Conservation (phyloP, 2,113 vertebrate species). For the Pungitius pungitius region DNA sequence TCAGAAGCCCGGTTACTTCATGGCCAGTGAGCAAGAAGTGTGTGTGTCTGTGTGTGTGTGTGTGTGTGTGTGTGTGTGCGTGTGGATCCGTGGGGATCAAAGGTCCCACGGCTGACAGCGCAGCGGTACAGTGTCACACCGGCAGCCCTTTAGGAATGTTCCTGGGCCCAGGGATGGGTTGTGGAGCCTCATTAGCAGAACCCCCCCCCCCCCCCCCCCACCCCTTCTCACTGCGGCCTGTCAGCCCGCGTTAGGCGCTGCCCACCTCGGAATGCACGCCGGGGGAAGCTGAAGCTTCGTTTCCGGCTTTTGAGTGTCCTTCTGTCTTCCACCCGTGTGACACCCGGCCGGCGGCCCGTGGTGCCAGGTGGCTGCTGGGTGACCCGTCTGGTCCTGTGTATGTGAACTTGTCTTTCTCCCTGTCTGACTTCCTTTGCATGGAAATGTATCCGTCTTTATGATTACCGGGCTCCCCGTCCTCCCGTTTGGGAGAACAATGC, state of each 20-base stretch:
- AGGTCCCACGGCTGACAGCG: slow-evolving; percentile 61
- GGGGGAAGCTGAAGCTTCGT: slow-evolving; percentile 78
- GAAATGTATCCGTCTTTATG: not conserved
- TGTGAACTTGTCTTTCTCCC: not conserved
- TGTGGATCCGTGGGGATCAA: slow-evolving; percentile 66
- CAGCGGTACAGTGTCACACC: slow-evolving; percentile 75
- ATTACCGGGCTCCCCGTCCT: not conserved
- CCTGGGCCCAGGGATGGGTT: slow-evolving; percentile 77
- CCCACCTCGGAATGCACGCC: slow-evolving; percentile 83
- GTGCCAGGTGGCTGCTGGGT: not conserved
- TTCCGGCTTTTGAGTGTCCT: slow-evolving; percentile 79
- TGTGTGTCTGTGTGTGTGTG: slow-evolving; percentile 57
- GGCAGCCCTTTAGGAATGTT: slow-evolving; percentile 77
- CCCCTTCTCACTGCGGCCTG: slow-evolving; percentile 82
- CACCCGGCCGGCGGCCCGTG: slow-evolving; percentile 41
- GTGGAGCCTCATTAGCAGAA: slow-evolving; percentile 82
- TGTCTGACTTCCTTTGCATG: not conserved
- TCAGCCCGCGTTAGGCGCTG: slow-evolving; percentile 87
- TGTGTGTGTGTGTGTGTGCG: slow-evolving; percentile 59
- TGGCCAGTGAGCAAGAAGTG: slow-evolving; percentile 61
- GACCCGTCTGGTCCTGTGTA: not conserved
- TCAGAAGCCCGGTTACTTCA: slow-evolving; percentile 63
- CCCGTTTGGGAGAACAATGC: not conserved
- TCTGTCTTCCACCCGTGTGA: slow-evolving; percentile 46
- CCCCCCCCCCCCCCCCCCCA: slow-evolving; percentile 88